A percentile compares a stretch with the other conserved stretches of the same genome.
Evolutionary conservation across 2,888 invertebrate species (phyloP).

Genomic region (Caenorhabditis sp.): DNA sequence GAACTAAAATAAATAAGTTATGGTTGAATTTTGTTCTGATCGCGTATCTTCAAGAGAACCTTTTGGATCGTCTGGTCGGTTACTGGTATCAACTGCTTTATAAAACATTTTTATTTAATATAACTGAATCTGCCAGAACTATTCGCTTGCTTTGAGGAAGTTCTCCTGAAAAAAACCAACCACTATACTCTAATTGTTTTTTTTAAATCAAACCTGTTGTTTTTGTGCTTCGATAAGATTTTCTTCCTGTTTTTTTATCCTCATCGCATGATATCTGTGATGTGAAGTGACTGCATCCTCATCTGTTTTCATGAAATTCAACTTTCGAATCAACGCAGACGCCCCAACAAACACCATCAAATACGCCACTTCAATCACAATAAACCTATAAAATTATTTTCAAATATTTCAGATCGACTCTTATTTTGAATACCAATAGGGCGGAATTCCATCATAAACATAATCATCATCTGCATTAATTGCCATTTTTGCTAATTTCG

Average conservation of each 20-base stretch:
- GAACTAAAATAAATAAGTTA: no score
- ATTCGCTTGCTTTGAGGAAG: not conserved
- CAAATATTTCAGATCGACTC: no score
- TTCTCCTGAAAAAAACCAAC: not conserved
- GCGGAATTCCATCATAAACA: constrained; percentile 1
- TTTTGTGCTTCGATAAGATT: constrained; percentile 12
- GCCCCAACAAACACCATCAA: constrained; percentile 4
- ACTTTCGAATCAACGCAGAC: constrained; percentile 8
- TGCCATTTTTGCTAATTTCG: not conserved
- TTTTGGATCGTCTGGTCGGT: no score
- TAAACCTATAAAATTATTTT: constrained; percentile 3
- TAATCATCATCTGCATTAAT: not conserved
- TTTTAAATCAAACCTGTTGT: constrained; percentile 3
- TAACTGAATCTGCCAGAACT: not conserved
- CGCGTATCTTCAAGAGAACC: no score
- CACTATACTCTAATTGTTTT: no score
- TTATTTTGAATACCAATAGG: not conserved
- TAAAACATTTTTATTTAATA: no score
- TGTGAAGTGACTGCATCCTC: constrained; percentile 26
- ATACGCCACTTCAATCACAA: constrained; percentile 17
- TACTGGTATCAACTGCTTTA: no score
- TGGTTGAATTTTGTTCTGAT: no score
- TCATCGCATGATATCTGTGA: constrained; percentile 14
- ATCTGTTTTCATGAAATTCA: constrained; percentile 11
- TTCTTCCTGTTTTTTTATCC: constrained; percentile 21